These are phyloP conservation scores for Phoeniculus purpureus DNA, from an alignment of 2,797 vertebrate genomes.

Conservation along the genomic window DNA sequence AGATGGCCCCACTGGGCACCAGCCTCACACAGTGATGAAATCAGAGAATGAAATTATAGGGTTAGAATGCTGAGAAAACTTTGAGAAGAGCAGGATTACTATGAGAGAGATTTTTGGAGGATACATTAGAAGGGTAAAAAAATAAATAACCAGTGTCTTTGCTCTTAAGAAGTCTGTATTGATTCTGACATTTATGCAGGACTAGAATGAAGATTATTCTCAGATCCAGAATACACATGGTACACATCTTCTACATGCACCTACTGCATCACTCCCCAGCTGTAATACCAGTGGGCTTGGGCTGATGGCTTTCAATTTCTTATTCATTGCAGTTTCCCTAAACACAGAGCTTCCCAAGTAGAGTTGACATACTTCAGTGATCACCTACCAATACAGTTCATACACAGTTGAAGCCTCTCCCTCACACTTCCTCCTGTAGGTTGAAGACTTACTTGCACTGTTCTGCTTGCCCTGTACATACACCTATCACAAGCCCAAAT, in stretches of 20 bases:
- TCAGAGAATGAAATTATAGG: neutral
- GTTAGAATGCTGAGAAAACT: neutral
- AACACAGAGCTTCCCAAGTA: neutral
- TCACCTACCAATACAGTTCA: neutral
- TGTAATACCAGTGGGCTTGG: neutral
- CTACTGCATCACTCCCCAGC: accelerated
- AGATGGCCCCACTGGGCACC: neutral
- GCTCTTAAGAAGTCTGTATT: neutral
- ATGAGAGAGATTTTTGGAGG: neutral
- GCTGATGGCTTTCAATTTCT: neutral
- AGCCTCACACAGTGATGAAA: neutral
- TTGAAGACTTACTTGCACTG: neutral
- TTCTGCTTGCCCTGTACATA: neutral
- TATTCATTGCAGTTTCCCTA: neutral
- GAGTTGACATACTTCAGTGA: neutral
- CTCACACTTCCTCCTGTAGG: neutral
- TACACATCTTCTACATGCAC: neutral
- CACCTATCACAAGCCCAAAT: accelerated
- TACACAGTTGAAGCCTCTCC: neutral
- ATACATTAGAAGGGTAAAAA: neutral
- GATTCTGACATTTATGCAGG: neutral
- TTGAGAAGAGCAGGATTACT: neutral
- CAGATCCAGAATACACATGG: neutral
- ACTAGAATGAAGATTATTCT: neutral
- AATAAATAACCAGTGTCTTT: neutral